phyloP scores from a whole-genome alignment of 2,797 vertebrate species.

The Sebastes kiyomatsui region DNA sequence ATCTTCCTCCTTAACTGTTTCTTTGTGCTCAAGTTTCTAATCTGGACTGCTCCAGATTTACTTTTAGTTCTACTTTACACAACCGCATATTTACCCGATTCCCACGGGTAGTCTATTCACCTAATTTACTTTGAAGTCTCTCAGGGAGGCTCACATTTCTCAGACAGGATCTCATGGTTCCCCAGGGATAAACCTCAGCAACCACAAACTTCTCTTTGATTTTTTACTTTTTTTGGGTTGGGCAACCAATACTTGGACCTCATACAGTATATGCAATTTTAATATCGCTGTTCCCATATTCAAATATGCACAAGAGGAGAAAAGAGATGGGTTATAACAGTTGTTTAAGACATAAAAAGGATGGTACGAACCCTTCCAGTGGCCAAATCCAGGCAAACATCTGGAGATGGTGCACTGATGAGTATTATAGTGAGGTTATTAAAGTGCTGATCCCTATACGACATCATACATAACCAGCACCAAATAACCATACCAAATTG shows the following conservation, averaged over 20 bases:
- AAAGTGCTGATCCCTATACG: not conserved
- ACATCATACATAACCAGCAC: not conserved
- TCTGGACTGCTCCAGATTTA: slow-evolving; percentile 73
- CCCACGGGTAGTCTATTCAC: slow-evolving; percentile 67
- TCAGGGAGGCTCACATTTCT: slow-evolving; percentile 63
- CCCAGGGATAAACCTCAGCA: slow-evolving; percentile 51
- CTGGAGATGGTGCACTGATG: not conserved
- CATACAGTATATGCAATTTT: not conserved
- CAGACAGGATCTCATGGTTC: slow-evolving; percentile 57
- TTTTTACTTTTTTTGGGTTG: slow-evolving; percentile 27
- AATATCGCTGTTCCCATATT: not conserved
- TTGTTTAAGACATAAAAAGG: not conserved
- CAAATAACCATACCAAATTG: not conserved
- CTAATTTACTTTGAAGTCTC: slow-evolving; percentile 73
- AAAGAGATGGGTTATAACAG: not conserved
- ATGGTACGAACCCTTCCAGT: not conserved
- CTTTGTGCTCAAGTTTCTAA: slow-evolving; percentile 52
- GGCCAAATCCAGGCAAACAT: not conserved
- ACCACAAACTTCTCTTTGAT: slow-evolving; percentile 57
- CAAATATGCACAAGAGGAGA: not conserved
- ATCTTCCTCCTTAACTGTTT: slow-evolving; percentile 17
- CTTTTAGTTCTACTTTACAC: slow-evolving; percentile 70
- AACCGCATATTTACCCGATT: slow-evolving; percentile 62
- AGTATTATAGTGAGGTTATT: not conserved
- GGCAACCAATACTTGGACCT: slow-evolving; percentile 23